Conservation (phyloP, 2,888 invertebrate genomes). For the Habrosyne pyritoides region DNA sequence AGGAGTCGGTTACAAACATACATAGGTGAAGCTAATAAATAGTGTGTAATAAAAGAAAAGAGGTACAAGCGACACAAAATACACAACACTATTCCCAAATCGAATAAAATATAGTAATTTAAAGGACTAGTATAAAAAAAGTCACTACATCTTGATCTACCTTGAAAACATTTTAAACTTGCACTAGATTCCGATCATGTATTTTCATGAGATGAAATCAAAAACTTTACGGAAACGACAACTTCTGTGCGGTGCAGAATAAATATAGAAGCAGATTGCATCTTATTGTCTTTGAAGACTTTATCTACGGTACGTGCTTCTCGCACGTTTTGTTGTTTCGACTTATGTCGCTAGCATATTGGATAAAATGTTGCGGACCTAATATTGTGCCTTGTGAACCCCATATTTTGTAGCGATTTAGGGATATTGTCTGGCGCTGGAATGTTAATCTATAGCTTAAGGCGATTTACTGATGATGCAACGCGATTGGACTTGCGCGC, state of each 20-base stretch:
- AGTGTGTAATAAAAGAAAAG: too few species aligned
- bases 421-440: not conserved
- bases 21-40: too few species aligned
- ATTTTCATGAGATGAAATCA: not conserved
- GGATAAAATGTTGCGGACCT: not conserved
- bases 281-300: not conserved
- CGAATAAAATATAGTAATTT: too few species aligned
- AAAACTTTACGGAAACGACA: not conserved
- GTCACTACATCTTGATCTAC: too few species aligned
- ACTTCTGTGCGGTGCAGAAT: not conserved
- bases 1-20: too few species aligned
- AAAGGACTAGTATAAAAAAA: too few species aligned
- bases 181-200: not conserved
- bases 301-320: not conserved
- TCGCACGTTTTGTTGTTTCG: not conserved
- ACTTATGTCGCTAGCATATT: not conserved
- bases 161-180: not conserved
- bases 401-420: not conserved
- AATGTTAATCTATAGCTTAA: too few species aligned
- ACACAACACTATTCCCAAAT: too few species aligned
- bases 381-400: not conserved
- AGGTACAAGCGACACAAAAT: too few species aligned
- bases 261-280: not conserved
- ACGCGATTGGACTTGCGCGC: too few species aligned
- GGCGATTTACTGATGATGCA: too few species aligned